Base-by-base conservation (phyloP, 1,140 invertebrate genomes). In the Drosophila murphyi region DNA sequence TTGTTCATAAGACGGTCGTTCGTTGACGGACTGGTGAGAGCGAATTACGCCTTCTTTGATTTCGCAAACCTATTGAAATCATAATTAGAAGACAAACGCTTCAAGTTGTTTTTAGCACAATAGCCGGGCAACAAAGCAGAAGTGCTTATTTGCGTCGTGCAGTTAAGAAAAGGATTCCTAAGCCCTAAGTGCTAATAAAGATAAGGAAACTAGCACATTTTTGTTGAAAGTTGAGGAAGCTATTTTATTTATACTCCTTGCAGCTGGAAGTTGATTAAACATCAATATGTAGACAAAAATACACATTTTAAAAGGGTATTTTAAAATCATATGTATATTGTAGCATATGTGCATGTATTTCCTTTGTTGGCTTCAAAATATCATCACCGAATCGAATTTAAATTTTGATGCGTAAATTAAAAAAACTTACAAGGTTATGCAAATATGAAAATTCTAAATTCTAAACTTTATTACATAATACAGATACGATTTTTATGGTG, bases 11-110 rank as follows among this genome's bases (percentile, higher is more conserved):
- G 31, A 61, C 35, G 34, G 41, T 39, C n/a, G 10, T 7, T 37
- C 47, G 54, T 61, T 74, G 71, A 73, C 37, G 61, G 47, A 72
- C 74, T 81, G 85, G 85, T 89, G 85, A 89, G 85, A 89, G 76
- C 80, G 86, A 89, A 89, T 85, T 89, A 89, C 85, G 85, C 85
- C 85, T 89, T 78, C 80, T 76, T 89, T 89, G 85, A 89, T 89
- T 89, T 81, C 75, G 77, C 54, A 45, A 80, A 72, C 41, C 80
- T 52, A 82, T 86, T 82, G 57, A 87, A 86, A 87, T 82, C 70
- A 87, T 86, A 86, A 86, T 86, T 86, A 86, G 82, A 86, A 86
- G 75, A 86, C 82, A 86, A 86, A 78, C 81, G 73, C 52, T 59
- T 76, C 50, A 51, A 52, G 64, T 76, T 64, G 47, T 54, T 63